Base-by-base conservation (phyloP, 2,888 invertebrate genomes). In the Xanthorhoe designata region DNA sequence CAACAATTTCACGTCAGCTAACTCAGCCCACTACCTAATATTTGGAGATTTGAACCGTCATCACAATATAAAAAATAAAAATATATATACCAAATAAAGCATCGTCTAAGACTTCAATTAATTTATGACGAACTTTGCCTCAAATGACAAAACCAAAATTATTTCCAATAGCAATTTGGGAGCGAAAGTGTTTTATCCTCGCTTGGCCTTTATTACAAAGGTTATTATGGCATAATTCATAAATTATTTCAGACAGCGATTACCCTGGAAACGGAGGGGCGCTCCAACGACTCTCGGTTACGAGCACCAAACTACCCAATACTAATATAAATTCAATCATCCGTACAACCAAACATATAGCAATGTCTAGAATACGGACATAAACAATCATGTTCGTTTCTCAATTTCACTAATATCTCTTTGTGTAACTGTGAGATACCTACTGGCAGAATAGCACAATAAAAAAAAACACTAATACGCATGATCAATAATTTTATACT, bases 161-260 rank as follows among this genome's bases (percentile, higher is more conserved):
- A 68, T 71, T 80, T 78, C 80, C 80, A 76, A 81, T 81, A 83
- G 80, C 83, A 84, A 87, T 83, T 86, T 86, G 82, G 85, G 81
- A 76, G 82, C 81, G 76, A 81, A 85, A 70, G 82, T 81, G 81
- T 84, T 86, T 85, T 84, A 86, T 84, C 83, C 81, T 78, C 75
- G 76, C 79, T 74, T 80, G 78, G 78, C 85, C 85, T 86, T 89
- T 90, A 90, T 88, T 90, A 85, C 86, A 82, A 82, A 84, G 83
- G 86, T 87, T 89, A 90, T 88, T 86, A 89, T 85, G 86, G 85
- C 88, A 87, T 89, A 87, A 86, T 89, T 89, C 90, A 89, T 89
- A 87, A 88, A 89, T 89, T 89, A 89, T 88, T 85, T 87, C 82
- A 86, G 83, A 83, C 82, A 80, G 78, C 83, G 85, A 88, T 85